Percentiles rank a stretch among this genome's conserved stretches.
Conservation (phyloP, 2,797 vertebrate species). For the Chiloscyllium punctatum region DNA sequence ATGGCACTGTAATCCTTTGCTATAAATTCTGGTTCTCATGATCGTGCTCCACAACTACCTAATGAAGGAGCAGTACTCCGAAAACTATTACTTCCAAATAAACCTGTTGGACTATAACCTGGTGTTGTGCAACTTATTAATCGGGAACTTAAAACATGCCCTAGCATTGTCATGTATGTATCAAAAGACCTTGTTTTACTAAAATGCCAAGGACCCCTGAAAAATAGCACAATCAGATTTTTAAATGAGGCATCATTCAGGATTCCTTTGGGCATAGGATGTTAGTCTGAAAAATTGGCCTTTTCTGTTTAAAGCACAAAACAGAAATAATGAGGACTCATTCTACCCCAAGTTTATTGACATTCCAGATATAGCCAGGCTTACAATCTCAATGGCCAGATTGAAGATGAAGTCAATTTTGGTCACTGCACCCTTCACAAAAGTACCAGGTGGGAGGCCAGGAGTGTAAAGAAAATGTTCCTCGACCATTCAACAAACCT, state of each 20-base stretch:
- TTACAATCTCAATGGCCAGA: neutral
- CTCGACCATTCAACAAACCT: too few species aligned
- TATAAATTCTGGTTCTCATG: too few species aligned
- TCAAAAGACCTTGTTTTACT: neutral
- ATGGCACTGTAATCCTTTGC: too few species aligned
- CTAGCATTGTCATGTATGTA: neutral
- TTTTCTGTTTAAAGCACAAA: neutral
- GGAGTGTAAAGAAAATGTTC: too few species aligned
- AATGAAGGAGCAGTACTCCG: too few species aligned
- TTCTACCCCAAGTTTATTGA: neutral
- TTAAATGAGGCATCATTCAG: neutral
- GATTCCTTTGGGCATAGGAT: neutral
- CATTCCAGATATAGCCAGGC: neutral
- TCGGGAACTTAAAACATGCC: neutral
- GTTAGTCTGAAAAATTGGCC: neutral
- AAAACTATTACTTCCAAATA: too few species aligned
- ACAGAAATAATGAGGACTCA: neutral
- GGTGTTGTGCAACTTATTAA: too few species aligned
- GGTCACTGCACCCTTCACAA: neutral
- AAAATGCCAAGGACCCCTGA: neutral
- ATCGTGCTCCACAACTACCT: too few species aligned
- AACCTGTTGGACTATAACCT: too few species aligned
- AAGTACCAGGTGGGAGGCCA: neutral
- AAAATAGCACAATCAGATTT: neutral
- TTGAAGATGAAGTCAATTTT: neutral